Evolutionary conservation across 37 sponge, comb jelly and placozoan species (phyloP).

Genomic region (Oopsacas minuta): DNA sequence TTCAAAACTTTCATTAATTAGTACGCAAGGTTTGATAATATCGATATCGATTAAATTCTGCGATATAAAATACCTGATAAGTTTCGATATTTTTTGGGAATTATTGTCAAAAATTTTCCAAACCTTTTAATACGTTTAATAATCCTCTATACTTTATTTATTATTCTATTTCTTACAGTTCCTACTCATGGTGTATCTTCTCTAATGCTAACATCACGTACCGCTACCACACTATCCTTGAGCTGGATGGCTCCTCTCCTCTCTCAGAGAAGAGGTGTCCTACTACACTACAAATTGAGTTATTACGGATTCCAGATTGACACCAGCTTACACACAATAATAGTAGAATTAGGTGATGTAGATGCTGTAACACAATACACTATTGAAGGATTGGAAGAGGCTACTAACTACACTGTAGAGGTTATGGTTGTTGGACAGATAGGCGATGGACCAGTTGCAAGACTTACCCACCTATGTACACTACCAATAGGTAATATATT

Average conservation of each 20-base stretch:
- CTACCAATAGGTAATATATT: neutral
- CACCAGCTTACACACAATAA: neutral
- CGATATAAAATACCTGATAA: too few species aligned
- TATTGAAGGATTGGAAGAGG: neutral
- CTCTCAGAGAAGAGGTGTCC: neutral
- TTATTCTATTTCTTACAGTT: too few species aligned
- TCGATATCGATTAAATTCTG: too few species aligned
- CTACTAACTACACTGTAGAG: neutral
- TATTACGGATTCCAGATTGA: neutral
- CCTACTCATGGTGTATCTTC: neutral
- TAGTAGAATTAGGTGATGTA: neutral
- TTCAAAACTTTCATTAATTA: too few species aligned
- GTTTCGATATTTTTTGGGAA: too few species aligned
- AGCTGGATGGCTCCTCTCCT: neutral
- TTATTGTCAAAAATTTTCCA: too few species aligned
- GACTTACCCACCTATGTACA: neutral
- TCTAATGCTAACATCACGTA: neutral
- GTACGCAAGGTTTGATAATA: too few species aligned
- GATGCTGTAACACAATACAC: neutral
- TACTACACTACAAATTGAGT: neutral
- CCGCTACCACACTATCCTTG: neutral
- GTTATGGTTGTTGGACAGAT: neutral
- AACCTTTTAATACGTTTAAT: too few species aligned
- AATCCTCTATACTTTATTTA: too few species aligned
- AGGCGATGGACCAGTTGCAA: neutral